A percentile compares a stretch with the other conserved stretches of the same genome.
phyloP scores from a whole-genome alignment of 1,140 invertebrate species.

The Heterodera schachtii region DNA sequence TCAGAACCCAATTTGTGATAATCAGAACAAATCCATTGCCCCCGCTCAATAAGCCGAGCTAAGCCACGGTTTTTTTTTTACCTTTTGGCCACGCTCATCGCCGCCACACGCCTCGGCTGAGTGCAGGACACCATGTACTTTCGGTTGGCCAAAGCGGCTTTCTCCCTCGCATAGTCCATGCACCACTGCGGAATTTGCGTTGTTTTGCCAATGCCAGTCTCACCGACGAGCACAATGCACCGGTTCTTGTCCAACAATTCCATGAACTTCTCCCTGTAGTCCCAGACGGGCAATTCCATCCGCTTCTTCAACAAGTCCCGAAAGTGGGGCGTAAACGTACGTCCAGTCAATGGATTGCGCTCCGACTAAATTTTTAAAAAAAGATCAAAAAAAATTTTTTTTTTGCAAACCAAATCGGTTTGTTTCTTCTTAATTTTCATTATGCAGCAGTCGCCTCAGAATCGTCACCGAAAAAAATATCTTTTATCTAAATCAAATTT shows the following conservation, averaged over 20 bases:
- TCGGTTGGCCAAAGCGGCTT: conserved; percentile 62
- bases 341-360: conserved; percentile 37
- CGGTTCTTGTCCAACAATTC: conserved; percentile 85
- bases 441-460: too few relatives aligned
- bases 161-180: conserved; percentile 78
- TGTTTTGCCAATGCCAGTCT: conserved; percentile 95
- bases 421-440: too few relatives aligned
- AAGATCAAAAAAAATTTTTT: too few relatives aligned
- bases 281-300: conserved; percentile 90
- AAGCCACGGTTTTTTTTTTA: too few relatives aligned
- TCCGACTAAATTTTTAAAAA: too few relatives aligned
- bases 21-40: too few relatives aligned
- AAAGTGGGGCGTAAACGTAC: conserved; percentile 59
- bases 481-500: too few relatives aligned
- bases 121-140: conserved; percentile 88
- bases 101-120: conserved; percentile 89
- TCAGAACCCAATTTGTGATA: too few relatives aligned
- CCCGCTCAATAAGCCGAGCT: too few relatives aligned
- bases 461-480: too few relatives aligned
- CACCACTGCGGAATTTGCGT: conserved; percentile 86
- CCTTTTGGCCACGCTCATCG: conserved; percentile 86
- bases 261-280: conserved; percentile 94
- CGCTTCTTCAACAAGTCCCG: conserved; percentile 77
- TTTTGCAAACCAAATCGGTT: too few relatives aligned
- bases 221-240: conserved; percentile 82